Evolutionary conservation across 2,113 vertebrate species (phyloP).

Genomic region (Pluvialis apricaria): DNA sequence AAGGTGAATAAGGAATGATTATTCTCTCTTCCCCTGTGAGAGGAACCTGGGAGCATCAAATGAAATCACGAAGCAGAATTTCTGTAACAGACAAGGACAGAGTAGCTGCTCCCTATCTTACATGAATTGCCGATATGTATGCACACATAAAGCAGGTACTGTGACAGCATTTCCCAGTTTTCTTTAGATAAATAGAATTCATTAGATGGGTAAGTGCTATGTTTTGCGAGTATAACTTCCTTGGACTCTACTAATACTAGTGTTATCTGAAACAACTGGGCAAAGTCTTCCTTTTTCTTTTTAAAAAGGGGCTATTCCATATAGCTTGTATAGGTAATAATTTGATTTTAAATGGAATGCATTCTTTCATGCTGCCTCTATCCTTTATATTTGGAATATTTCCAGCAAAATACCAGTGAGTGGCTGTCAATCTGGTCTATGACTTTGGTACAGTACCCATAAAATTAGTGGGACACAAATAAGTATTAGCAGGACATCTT

Average conservation of each 20-base stretch:
- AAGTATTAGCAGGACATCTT: not conserved
- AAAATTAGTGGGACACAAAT: not conserved
- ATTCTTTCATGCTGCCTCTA: not conserved
- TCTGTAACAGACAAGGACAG: not conserved
- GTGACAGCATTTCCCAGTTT: not conserved
- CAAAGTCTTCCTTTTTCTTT: not conserved
- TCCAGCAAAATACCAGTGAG: not conserved
- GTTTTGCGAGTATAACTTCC: not conserved
- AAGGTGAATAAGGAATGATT: not conserved
- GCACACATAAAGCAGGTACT: not conserved
- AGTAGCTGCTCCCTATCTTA: not conserved
- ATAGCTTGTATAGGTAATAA: not conserved
- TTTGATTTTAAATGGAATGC: not conserved
- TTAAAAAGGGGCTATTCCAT: not conserved
- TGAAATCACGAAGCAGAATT: not conserved
- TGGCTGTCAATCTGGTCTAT: not conserved
- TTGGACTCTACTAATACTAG: not conserved
- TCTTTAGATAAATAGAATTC: not conserved
- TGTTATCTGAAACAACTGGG: not conserved
- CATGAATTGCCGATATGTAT: not conserved
- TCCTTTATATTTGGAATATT: not conserved
- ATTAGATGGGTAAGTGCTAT: not conserved
- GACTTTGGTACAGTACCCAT: not conserved
- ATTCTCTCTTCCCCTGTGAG: not conserved
- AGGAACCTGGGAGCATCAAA: not conserved